These are phyloP conservation scores for Epinephelus lanceolatus DNA, from an alignment of 2,113 vertebrate genomes.

Conservation along the genomic window DNA sequence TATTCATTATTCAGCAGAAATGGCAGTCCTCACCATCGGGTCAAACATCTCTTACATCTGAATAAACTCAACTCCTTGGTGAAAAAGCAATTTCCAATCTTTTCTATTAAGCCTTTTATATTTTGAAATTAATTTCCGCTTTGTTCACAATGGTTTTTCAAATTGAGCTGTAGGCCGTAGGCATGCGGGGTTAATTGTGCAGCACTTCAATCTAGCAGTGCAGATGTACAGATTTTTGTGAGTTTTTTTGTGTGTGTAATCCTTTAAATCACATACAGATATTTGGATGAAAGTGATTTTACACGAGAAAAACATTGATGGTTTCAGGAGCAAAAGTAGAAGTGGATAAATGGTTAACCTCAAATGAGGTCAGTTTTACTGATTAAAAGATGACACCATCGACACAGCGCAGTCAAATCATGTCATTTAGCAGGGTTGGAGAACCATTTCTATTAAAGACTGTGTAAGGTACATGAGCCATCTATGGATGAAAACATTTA, in stretches of 20 bases:
- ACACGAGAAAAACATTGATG: neutral
- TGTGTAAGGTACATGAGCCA: neutral
- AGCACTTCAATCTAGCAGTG: neutral
- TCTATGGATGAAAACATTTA: neutral
- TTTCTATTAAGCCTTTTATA: conserved; percentile 29
- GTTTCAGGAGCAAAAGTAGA: neutral
- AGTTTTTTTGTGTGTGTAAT: neutral
- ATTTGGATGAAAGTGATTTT: conserved; percentile 3
- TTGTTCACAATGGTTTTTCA: conserved; percentile 23
- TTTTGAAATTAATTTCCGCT: conserved; percentile 32
- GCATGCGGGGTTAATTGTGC: neutral
- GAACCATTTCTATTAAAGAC: neutral
- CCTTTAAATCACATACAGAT: neutral
- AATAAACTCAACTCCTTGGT: conserved; percentile 24
- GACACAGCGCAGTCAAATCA: neutral
- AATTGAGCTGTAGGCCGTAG: conserved; percentile 1
- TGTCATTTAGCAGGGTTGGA: neutral
- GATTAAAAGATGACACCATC: neutral
- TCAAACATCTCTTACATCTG: conserved; percentile 40
- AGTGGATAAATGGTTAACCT: too few species aligned
- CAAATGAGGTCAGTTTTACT: neutral
- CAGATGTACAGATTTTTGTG: neutral
- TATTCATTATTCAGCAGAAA: conserved; percentile 54
- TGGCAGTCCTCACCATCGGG: neutral
- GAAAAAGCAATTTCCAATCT: conserved; percentile 29